Conservation (phyloP, 2,113 vertebrate genomes). For the Gymnogyps californianus region DNA sequence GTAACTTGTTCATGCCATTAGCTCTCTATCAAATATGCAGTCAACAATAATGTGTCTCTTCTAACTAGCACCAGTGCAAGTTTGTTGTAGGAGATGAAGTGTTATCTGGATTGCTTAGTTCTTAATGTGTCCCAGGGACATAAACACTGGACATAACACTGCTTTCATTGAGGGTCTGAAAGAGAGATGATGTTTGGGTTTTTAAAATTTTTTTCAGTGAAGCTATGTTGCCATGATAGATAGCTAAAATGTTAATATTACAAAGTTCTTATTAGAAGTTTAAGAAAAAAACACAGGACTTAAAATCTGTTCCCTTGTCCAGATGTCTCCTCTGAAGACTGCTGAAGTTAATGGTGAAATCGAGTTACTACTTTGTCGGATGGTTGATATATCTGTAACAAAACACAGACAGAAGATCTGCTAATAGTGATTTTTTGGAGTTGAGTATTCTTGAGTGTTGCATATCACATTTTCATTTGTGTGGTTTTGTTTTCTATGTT, state of each 20-base stretch:
- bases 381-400: not conserved
- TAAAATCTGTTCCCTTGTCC: not conserved
- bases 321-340: not conserved
- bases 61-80: too few species aligned
- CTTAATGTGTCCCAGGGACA: not conserved
- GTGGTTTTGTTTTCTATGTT: not conserved
- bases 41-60: not conserved
- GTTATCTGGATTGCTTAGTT: not conserved
- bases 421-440: not conserved
- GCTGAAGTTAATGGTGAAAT: not conserved
- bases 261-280: not conserved
- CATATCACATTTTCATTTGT: not conserved
- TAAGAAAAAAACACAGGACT: not conserved
- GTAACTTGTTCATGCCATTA: not conserved
- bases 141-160: not conserved
- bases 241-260: not conserved
- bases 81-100: not conserved
- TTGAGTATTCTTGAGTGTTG: not conserved
- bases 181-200: not conserved
- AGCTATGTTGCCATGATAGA: not conserved
- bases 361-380: rapidly evolving
- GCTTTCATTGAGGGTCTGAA: not conserved
- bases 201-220: not conserved
- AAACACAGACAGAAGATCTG: not conserved
- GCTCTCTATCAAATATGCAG: not conserved